Evolutionary conservation across 2,113 vertebrate genomes (phyloP), one percentile per base, ranked within the genome.

Genomic region (Corythornis madagascariensis): DNA sequence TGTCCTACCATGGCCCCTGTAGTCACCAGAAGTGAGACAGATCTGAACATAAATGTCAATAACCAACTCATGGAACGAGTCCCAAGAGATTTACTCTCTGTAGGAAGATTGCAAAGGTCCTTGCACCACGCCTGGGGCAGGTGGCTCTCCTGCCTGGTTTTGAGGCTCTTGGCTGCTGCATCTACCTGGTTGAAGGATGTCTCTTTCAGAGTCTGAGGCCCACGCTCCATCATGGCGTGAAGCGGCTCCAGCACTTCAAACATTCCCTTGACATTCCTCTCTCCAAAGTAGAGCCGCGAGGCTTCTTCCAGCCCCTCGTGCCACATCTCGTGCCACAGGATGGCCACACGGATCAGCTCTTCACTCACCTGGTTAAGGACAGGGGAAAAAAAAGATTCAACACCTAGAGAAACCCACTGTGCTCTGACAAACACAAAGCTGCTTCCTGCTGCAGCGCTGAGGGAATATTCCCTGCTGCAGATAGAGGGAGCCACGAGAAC

Each of bases 291-390:
- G 7, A 99, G 98, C 19, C 99, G 98, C 4, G 99, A 99, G 0
- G 99, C 99, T 89, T 99, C 99, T 83, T 99, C 99, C 90, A 99
- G 93, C 24, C 99, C 99, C 90, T 99, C 99, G 1, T 99, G 99
- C 99, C 99, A 99, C 99, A 99, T 99, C 97, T 99, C 99, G 1
- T 99, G 99, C 99, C 99, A 99, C 3, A 99, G 97, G 94, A 99
- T 99, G 94, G 99, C 99, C 80, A 99, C 99, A 10, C 99, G 98
- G 94, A 99, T 99, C 50, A 99, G 98, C 93, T 99, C 99, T 94
- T 99, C 99, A 5, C 99, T 99, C 96, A 99, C 99, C 99, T 99
- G 95, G 55, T 89, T 80, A 10, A 73, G 28, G 28, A 42, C 13
- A n/a, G 38, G 64, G 64, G 55, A 21, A 48, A 64, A 38, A 13